Percentiles rank a stretch among this genome's conserved stretches.
Evolutionary conservation across 2,797 vertebrate species (phyloP).

Genomic region (Manis javanica): DNA sequence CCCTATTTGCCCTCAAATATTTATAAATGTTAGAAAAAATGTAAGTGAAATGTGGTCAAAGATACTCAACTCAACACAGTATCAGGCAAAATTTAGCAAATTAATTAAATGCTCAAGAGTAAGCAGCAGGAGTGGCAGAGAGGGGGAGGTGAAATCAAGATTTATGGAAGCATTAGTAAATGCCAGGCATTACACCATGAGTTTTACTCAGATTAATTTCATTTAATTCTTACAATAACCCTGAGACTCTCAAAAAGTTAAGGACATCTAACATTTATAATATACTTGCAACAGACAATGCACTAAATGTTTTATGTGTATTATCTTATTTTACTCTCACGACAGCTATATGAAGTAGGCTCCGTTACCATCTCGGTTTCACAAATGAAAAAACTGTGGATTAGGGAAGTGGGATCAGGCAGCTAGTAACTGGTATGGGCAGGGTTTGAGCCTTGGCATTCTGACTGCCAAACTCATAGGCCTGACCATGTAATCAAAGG

Average conservation of each 20-base stretch:
- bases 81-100: background rate
- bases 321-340: background rate
- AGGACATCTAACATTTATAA: background rate
- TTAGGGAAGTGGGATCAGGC: background rate
- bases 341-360: background rate
- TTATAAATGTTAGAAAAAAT: background rate
- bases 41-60: background rate
- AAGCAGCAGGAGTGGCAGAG: background rate
- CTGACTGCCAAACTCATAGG: background rate
- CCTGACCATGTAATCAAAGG: background rate
- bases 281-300: background rate
- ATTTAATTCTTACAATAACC: background rate
- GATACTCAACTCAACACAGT: background rate
- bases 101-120: conserved; percentile 1
- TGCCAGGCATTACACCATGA: background rate
- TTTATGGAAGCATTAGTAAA: background rate
- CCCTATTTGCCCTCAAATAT: background rate
- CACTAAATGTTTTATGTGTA: background rate
- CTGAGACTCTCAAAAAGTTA: background rate
- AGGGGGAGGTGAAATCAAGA: background rate
- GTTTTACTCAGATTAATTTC: conserved; percentile 19
- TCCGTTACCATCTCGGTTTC: background rate
- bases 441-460: background rate
- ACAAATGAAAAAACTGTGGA: background rate
- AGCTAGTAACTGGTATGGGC: background rate